Percentiles rank a stretch among this genome's conserved stretches.
Conservation (phyloP, 2,113 vertebrate genomes). For the Hirundichthys speculiger region DNA sequence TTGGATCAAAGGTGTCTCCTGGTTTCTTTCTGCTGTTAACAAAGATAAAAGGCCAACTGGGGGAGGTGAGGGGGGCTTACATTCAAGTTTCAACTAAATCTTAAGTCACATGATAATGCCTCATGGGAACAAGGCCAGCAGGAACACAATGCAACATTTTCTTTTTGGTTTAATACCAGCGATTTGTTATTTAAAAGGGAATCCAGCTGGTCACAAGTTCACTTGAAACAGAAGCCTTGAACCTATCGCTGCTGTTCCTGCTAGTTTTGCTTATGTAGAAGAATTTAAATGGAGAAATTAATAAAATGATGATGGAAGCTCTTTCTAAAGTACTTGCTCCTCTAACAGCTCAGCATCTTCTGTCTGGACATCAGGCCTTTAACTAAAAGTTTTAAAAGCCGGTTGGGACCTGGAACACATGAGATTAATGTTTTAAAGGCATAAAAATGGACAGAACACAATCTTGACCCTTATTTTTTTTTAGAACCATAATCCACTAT, state of each 20-base stretch:
- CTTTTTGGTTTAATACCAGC: too few relatives aligned
- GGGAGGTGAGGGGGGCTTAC: conserved; percentile 7
- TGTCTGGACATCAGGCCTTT: background rate
- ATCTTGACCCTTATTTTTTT: too few relatives aligned
- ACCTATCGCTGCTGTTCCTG: background rate
- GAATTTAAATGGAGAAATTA: background rate
- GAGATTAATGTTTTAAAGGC: too few relatives aligned
- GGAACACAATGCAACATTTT: conserved; percentile 16
- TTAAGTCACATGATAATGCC: conserved; percentile 3
- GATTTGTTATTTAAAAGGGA: conserved; percentile 1
- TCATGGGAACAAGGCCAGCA: conserved; percentile 1
- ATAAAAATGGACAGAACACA: too few relatives aligned
- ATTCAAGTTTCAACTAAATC: conserved; percentile 20
- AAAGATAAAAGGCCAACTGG: background rate
- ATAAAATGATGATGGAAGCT: background rate
- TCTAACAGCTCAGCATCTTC: background rate
- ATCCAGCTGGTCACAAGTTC: background rate
- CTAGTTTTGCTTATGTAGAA: background rate
- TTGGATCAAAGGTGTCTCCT: conserved; percentile 19
- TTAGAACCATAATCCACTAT: too few relatives aligned
- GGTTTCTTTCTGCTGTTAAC: conserved; percentile 8
- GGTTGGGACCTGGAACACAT: background rate
- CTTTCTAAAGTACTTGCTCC: background rate
- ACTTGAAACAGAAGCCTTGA: background rate
- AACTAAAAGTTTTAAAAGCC: background rate